phyloP scores from a whole-genome alignment of 2,888 invertebrate species.

The Diarsia rubi region DNA sequence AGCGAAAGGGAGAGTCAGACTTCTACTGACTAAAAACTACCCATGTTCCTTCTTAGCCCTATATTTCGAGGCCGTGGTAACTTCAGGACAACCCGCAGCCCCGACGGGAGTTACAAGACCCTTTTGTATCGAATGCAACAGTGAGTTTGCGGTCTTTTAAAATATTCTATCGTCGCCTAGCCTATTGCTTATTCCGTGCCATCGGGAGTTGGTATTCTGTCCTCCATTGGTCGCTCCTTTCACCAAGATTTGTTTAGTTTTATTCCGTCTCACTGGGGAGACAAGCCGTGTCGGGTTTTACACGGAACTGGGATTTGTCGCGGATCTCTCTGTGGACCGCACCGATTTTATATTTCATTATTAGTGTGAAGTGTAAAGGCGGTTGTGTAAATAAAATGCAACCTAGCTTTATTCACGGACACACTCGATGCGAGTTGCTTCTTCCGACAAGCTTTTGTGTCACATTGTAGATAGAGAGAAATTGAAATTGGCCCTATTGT shows the following conservation, averaged over 20 bases:
- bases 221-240: constrained; percentile 2
- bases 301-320: constrained; percentile 58
- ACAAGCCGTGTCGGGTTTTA: constrained; percentile 49
- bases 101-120: no score
- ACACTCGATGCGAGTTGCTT: neutral
- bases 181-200: constrained; percentile 7
- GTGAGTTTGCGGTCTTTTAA: neutral
- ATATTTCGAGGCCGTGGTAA: no score
- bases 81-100: no score
- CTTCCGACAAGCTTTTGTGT: neutral
- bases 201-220: constrained; percentile 37
- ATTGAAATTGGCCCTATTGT: no score
- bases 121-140: neutral
- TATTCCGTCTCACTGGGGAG: constrained; percentile 51
- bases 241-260: constrained; percentile 62
- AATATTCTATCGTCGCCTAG: neutral
- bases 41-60: no score
- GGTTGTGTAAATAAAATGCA: constrained; percentile 21
- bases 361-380: neutral
- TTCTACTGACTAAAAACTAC: no score
- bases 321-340: constrained; percentile 26
- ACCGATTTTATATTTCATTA: constrained; percentile 58
- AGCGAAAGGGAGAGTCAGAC: no score
- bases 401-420: neutral
- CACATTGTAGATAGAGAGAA: neutral